These are phyloP conservation scores for Gasterosteus nipponicus DNA, from an alignment of 2,113 vertebrate species.

Conservation along the genomic window DNA sequence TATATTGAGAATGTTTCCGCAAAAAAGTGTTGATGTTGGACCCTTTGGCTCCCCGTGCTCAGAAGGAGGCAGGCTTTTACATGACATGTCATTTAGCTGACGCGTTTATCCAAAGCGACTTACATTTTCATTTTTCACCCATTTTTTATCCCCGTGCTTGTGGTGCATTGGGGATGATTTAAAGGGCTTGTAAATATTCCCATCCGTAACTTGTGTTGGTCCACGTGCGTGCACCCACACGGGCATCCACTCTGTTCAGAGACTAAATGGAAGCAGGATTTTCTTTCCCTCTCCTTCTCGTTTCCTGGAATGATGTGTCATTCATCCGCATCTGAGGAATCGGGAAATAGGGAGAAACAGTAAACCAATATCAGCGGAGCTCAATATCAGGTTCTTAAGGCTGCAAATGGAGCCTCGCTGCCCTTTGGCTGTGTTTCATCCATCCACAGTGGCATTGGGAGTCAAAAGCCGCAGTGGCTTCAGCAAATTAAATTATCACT, in stretches of 20 bases:
- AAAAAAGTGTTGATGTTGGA: too few relatives aligned
- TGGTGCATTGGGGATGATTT: too few relatives aligned
- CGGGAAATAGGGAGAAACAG: slow-evolving; percentile 15
- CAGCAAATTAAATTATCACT: slow-evolving; percentile 54
- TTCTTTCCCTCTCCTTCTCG: slow-evolving; percentile 10
- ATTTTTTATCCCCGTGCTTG: too few relatives aligned
- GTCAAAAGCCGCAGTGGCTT: slow-evolving; percentile 27
- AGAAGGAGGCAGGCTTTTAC: too few relatives aligned
- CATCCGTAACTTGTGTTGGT: too few relatives aligned
- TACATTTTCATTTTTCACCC: too few relatives aligned
- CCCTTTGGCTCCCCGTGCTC: too few relatives aligned
- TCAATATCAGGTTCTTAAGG: neutral
- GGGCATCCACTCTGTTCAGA: slow-evolving; percentile 5
- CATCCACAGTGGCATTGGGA: slow-evolving; percentile 16
- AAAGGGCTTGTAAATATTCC: too few relatives aligned
- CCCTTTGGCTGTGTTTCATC: slow-evolving; percentile 27
- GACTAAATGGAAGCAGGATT: neutral
- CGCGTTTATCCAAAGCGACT: too few relatives aligned
- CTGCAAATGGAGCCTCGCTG: slow-evolving; percentile 16
- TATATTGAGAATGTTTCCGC: slow-evolving; percentile 16
- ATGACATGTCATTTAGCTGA: too few relatives aligned
- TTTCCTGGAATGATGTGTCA: slow-evolving; percentile 31
- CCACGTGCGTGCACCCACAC: too few relatives aligned
- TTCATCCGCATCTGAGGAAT: slow-evolving; percentile 30
- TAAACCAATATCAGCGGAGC: slow-evolving; percentile 32